Evolutionary conservation across 1,140 invertebrate species (phyloP).

Genomic region (Orchestia grillus): DNA sequence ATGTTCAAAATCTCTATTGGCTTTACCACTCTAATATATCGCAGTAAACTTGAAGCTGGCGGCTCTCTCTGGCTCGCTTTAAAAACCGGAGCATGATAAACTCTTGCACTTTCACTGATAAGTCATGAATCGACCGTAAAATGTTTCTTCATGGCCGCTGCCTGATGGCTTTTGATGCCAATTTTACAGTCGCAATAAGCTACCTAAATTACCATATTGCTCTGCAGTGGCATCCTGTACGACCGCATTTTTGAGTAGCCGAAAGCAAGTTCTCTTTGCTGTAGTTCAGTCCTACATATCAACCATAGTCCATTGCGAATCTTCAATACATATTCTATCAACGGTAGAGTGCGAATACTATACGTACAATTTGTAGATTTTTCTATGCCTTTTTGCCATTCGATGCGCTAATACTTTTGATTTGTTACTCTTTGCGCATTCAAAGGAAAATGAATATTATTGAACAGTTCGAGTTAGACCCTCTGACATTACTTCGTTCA

Average conservation of each 20-base stretch:
- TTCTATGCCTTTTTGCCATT: neutral
- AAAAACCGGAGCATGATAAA: constrained; percentile 24
- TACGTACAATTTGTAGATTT: neutral
- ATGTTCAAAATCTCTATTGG: neutral
- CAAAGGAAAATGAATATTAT: neutral
- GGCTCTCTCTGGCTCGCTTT: neutral
- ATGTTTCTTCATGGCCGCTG: neutral
- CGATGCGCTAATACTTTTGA: neutral
- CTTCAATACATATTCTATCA: neutral
- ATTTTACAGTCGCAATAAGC: constrained; percentile 16
- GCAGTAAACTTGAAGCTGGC: neutral
- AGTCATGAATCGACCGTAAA: constrained; percentile 21
- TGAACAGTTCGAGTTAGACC: neutral
- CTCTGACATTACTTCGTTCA: neutral
- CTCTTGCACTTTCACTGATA: constrained; percentile 49
- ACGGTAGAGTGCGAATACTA: neutral
- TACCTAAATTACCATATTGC: constrained; percentile 5
- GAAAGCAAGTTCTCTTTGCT: neutral
- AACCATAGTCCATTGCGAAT: neutral
- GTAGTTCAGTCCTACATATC: neutral
- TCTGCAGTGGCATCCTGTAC: neutral
- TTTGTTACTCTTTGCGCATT: neutral
- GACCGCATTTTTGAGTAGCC: neutral
- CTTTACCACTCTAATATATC: constrained; percentile 1
- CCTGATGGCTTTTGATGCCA: neutral